Base-by-base conservation (phyloP, 2,797 vertebrate species). In the Pseudotriccus pelzelni region DNA sequence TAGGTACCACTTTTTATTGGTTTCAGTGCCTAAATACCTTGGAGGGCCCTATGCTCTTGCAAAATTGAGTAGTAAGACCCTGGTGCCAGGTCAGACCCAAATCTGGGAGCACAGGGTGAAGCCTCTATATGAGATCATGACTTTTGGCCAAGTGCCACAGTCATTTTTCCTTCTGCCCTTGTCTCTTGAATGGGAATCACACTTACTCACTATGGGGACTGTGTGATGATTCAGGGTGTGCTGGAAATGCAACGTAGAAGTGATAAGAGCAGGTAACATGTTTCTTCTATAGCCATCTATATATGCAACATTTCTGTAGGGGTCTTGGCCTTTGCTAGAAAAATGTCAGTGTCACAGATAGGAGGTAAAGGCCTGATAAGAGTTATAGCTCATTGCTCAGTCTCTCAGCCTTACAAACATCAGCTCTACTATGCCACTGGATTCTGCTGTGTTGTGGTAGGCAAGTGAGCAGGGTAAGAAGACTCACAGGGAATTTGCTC, bases 251-350 rank as follows among this genome's bases (percentile, higher is more conserved):
- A 32, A 32, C 19, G 28, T 14, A 12, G 21, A 78, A 72, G 13
- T 16, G 18, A 18, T 41, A 59, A 25, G 11, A 84, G 8, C 25
- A 63, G 44, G 8, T 52, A 76, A 37, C 10, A 5, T 34, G 8
- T 55, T 68, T 68, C 22, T 87, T 86, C 50, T 63, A 11, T 14
- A 68, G 16, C 5, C 34, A 34, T 46, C 10, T 8, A 10, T 5
- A 7, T 24, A 14, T 1, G 4, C 10, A 81, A 27, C 0, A 0
- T 59, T 90, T 90, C 50, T 73, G 0, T 19, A n/a, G 4, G 17
- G 1, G 4, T 62, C 19, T 55, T 44, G 41, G 39, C 27, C 34
- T 79, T 77, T 50, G 19, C 25, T n/a, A 49, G 25, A 46, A 67
- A 76, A 78, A 14, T 9, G n/a, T 81, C 5, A 58, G 8, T 21